Evolutionary conservation across 2,888 invertebrate genomes (phyloP).

Genomic region (Leptinotarsa rubiginosa): DNA sequence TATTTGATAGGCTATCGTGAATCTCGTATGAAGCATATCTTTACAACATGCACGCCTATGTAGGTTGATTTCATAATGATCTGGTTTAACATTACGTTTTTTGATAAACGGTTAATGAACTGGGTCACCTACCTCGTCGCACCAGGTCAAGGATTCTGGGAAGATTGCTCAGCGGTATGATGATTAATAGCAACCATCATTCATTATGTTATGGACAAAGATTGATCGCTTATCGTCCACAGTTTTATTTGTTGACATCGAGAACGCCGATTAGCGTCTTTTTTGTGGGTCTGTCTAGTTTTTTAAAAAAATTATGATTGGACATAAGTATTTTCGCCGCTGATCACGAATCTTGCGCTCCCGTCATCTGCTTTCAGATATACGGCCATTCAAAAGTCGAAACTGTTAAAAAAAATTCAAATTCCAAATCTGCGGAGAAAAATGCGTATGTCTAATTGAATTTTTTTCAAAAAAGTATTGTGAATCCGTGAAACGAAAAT

Average conservation of each 20-base stretch:
- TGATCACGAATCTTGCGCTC: too few relatives aligned
- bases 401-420: background rate
- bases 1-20: too few relatives aligned
- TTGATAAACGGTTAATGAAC: constrained; percentile 19
- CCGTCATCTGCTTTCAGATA: too few relatives aligned
- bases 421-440: too few relatives aligned
- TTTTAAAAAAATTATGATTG: too few relatives aligned
- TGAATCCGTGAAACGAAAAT: too few relatives aligned
- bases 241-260: background rate
- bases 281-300: too few relatives aligned
- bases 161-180: background rate
- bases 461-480: too few relatives aligned
- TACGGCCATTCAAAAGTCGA: too few relatives aligned
- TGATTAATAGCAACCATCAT: constrained; percentile 1
- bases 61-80: background rate
- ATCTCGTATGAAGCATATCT: background rate
- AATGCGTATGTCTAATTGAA: too few relatives aligned
- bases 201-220: constrained; percentile 14
- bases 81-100: constrained; percentile 7
- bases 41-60: constrained; percentile 6
- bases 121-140: constrained; percentile 16
- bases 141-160: constrained; percentile 14
- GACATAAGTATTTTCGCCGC: too few relatives aligned
- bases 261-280: background rate
- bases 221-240: background rate